Evolutionary conservation across 2,888 invertebrate genomes (phyloP).

Genomic region (Drosophila nigritarsus): DNA sequence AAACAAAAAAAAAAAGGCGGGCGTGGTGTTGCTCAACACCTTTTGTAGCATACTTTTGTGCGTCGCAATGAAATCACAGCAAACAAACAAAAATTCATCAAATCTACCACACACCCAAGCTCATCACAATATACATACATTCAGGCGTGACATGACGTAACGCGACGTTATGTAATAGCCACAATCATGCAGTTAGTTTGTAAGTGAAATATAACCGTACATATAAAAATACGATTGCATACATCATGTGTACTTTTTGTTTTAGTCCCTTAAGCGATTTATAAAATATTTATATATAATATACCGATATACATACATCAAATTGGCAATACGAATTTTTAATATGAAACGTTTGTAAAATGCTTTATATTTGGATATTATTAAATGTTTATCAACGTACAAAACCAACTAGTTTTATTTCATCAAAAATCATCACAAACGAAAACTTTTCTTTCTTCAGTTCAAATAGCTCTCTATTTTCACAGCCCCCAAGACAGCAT

Average conservation of each 20-base stretch:
- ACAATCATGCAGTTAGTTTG: conserved; percentile 21
- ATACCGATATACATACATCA: conserved; percentile 39
- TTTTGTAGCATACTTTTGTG: conserved; percentile 39
- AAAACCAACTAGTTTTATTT: conserved; percentile 12
- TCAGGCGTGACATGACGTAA: conserved; percentile 18
- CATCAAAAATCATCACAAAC: background rate
- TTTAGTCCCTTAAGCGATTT: conserved; percentile 46
- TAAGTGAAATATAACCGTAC: conserved; percentile 22
- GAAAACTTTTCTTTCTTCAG: background rate
- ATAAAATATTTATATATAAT: conserved; percentile 52
- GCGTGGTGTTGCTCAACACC: conserved; percentile 1
- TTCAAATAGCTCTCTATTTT: background rate
- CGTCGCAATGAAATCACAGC: conserved; percentile 13
- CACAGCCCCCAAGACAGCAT: background rate
- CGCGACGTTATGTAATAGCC: conserved; percentile 6
- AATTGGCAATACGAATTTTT: conserved; percentile 66
- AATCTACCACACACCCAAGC: conserved; percentile 11
- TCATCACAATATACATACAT: conserved; percentile 13
- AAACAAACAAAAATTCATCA: background rate
- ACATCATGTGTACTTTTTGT: conserved; percentile 34
- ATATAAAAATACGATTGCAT: conserved; percentile 14
- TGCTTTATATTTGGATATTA: conserved; percentile 76
- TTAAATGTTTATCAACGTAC: conserved; percentile 73
- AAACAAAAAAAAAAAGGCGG: conserved; percentile 4
- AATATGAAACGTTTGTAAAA: conserved; percentile 69